A percentile compares a stretch with the other conserved stretches of the same genome.
Conservation (phyloP, 1,140 invertebrate species). For the Streblospio benedicti region DNA sequence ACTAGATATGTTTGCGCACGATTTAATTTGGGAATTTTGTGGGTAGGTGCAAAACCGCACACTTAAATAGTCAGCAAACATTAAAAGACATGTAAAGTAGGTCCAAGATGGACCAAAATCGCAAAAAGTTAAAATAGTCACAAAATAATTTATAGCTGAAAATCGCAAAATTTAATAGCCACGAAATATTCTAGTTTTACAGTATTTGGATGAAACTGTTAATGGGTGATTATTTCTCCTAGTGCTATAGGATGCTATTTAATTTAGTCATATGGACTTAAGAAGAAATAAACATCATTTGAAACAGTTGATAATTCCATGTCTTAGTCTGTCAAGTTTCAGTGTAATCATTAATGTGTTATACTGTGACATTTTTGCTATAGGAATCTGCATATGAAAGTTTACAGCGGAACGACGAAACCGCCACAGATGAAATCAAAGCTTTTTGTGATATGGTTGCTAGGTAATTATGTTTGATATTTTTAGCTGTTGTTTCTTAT, state of each 20-base stretch:
- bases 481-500: not conserved
- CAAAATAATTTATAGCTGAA: too few species aligned
- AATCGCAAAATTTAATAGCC: too few species aligned
- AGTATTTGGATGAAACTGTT: too few species aligned
- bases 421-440: conserved; percentile 14
- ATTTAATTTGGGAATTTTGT: too few species aligned
- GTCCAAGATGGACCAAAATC: too few species aligned
- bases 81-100: too few species aligned
- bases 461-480: conserved; percentile 5
- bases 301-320: not conserved
- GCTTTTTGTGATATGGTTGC: conserved; percentile 16
- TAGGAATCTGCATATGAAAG: conserved; percentile 13
- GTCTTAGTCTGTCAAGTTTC: not conserved
- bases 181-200: too few species aligned
- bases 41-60: too few species aligned
- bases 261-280: not conserved
- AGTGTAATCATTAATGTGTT: not conserved
- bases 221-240: not conserved
- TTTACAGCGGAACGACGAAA: conserved; percentile 6
- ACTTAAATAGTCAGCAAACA: too few species aligned
- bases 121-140: too few species aligned
- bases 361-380: not conserved
- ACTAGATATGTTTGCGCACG: too few species aligned
- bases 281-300: not conserved
- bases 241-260: not conserved